Conservation (phyloP, 2,888 invertebrate species). For the Ligdia adustata region DNA sequence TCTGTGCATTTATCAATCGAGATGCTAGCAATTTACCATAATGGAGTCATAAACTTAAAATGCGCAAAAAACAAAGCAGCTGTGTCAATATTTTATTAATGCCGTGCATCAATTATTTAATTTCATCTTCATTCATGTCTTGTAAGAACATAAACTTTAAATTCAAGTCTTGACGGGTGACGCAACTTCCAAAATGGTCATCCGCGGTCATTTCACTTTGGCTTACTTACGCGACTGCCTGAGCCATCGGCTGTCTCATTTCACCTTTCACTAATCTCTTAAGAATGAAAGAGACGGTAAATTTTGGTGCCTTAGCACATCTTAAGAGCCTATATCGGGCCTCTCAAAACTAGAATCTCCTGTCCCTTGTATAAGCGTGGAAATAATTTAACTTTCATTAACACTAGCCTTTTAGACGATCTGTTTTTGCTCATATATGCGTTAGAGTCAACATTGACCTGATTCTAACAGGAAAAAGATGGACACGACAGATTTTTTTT, state of each 20-base stretch:
- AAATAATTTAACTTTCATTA: slow-evolving; percentile 30
- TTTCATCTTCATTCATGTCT: slow-evolving; percentile 48
- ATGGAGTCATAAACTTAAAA: too few species aligned
- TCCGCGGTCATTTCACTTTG: slow-evolving; percentile 82
- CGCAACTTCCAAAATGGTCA: slow-evolving; percentile 80
- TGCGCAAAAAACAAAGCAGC: slow-evolving; percentile 11
- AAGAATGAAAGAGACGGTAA: slow-evolving; percentile 49
- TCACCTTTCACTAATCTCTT: slow-evolving; percentile 39
- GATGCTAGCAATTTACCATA: too few species aligned
- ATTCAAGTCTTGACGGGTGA: slow-evolving; percentile 71
- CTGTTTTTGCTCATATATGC: neutral
- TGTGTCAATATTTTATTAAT: slow-evolving; percentile 11
- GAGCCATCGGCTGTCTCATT: slow-evolving; percentile 56
- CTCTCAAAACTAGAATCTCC: slow-evolving; percentile 54
- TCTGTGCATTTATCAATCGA: too few species aligned
- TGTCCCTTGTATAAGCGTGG: slow-evolving; percentile 28
- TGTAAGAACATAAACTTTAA: slow-evolving; percentile 50
- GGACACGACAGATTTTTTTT: too few species aligned
- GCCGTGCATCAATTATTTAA: slow-evolving; percentile 18
- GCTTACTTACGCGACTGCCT: slow-evolving; percentile 74
- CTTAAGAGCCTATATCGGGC: slow-evolving; percentile 50
- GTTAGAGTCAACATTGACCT: neutral
- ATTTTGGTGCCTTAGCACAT: slow-evolving; percentile 47
- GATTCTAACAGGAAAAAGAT: neutral
- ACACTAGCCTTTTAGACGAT: neutral